These are phyloP conservation scores for Lepidocyrtinus sp. DNA, from an alignment of 2,888 invertebrate species.

Conservation along the genomic window DNA sequence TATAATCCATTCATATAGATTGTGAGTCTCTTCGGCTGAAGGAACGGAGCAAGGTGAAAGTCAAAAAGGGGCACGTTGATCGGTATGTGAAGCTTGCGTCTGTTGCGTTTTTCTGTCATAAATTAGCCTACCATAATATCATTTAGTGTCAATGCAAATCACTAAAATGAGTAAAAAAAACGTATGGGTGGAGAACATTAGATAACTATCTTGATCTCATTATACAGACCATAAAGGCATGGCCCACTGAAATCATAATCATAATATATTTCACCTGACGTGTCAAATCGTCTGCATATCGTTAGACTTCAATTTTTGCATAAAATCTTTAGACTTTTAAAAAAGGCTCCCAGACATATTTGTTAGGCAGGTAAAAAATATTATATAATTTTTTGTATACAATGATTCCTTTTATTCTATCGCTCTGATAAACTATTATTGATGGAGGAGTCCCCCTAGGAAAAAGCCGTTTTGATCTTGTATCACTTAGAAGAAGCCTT, in stretches of 20 bases:
- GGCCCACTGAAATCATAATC: too few relatives aligned
- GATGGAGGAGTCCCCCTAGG: too few relatives aligned
- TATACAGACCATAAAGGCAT: too few relatives aligned
- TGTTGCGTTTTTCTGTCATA: background rate
- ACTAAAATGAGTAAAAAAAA: too few relatives aligned
- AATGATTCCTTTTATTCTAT: background rate
- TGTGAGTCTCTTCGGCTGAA: slow-evolving; percentile 8
- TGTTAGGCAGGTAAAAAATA: background rate
- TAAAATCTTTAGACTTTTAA: background rate
- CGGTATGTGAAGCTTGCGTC: background rate
- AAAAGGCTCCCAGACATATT: background rate
- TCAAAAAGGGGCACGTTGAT: background rate
- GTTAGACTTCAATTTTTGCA: background rate
- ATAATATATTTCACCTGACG: too few relatives aligned
- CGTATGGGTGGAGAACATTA: too few relatives aligned
- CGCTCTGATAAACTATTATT: background rate
- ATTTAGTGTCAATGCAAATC: too few relatives aligned
- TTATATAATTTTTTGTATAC: background rate
- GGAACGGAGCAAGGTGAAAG: slow-evolving; percentile 12
- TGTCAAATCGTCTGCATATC: too few relatives aligned
- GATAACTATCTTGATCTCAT: too few relatives aligned
- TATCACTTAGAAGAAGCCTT: slow-evolving; percentile 12
- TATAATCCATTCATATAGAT: background rate
- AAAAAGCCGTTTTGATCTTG: too few relatives aligned
- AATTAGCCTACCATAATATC: too few relatives aligned